Conservation (phyloP, 2,113 vertebrate species). For the Cepphus grylle region DNA sequence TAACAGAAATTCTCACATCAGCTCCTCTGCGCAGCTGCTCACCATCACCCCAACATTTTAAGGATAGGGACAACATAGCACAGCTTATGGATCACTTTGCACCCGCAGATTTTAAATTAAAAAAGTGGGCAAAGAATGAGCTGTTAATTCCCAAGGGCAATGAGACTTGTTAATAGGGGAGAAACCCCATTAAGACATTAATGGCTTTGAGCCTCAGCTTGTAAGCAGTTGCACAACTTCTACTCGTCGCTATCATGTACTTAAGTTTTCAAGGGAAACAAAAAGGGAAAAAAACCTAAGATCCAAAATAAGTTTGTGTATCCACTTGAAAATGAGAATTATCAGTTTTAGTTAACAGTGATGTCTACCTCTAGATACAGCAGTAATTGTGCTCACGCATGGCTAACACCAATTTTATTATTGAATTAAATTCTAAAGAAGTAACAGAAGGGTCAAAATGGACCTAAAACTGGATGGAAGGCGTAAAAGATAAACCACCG, state of each 20-base stretch:
- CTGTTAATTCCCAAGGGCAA: constrained; percentile 12
- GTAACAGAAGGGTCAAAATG: background rate
- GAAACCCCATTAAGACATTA: constrained; percentile 33
- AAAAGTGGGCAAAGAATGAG: background rate
- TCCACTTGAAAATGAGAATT: background rate
- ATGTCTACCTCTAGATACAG: background rate
- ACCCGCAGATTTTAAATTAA: background rate
- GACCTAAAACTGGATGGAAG: background rate
- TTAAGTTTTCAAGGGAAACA: background rate
- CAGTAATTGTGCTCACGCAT: background rate
- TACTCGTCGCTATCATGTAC: background rate
- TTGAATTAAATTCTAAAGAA: background rate
- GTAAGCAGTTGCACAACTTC: constrained; percentile 31
- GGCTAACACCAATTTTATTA: background rate
- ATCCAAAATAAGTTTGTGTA: background rate
- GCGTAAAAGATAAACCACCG: background rate
- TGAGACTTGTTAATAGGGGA: constrained; percentile 6
- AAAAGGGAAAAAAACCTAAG: background rate
- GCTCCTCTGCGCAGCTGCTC: background rate
- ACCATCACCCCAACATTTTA: background rate
- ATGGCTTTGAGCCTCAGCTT: constrained; percentile 16
- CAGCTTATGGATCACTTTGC: background rate
- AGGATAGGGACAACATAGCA: background rate
- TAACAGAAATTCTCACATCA: background rate
- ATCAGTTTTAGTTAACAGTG: background rate